phyloP scores from a whole-genome alignment of 2,888 invertebrate species.

The Reticulitermes lucifugus region DNA sequence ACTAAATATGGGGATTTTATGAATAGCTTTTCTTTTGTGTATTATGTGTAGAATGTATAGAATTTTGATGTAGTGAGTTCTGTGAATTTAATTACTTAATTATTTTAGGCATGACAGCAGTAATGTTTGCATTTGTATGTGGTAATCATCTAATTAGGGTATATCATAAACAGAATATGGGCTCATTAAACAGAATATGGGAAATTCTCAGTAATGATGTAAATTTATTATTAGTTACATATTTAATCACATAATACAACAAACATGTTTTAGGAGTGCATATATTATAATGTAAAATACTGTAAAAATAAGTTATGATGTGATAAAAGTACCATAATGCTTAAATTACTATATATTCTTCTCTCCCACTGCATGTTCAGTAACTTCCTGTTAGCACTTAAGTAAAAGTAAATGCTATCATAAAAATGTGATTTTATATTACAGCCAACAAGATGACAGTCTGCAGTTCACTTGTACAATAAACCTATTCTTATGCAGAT shows the following conservation, averaged over 20 bases:
- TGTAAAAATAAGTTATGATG: not conserved
- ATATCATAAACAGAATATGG: not conserved
- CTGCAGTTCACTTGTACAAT: too few species aligned
- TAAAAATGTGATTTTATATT: not conserved
- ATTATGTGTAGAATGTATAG: not conserved
- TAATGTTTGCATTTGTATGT: not conserved
- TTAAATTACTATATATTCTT: not conserved
- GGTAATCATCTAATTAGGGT: not conserved
- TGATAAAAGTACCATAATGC: not conserved
- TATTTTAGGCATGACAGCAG: not conserved
- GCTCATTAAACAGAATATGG: not conserved
- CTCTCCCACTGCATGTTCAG: not conserved
- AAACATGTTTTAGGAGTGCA: not conserved
- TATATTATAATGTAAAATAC: not conserved
- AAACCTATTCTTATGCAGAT: too few species aligned
- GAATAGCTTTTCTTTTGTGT: not conserved
- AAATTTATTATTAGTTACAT: not conserved
- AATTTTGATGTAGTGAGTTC: not conserved
- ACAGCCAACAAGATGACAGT: too few species aligned
- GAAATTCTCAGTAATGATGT: not conserved
- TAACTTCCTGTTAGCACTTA: not conserved
- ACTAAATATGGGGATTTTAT: not conserved
- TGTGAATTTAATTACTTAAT: not conserved
- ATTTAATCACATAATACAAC: not conserved
- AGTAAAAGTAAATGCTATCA: not conserved